Percentiles rank a stretch among this genome's conserved stretches.
These are phyloP conservation scores for Dallia pectoralis DNA, from an alignment of 2,797 vertebrate genomes.

Conservation along the genomic window DNA sequence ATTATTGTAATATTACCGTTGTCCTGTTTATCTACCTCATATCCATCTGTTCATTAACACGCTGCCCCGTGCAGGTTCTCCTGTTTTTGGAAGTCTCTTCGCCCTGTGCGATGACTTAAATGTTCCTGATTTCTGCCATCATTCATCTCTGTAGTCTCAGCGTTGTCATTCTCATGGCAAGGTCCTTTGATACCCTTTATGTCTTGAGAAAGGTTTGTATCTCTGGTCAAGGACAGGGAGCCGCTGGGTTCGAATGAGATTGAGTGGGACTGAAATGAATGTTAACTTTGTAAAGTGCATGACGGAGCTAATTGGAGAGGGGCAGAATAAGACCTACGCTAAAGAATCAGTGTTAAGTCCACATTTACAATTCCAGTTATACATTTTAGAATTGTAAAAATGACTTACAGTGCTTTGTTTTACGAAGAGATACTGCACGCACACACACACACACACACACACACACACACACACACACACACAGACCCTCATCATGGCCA, in stretches of 20 bases:
- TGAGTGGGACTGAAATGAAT: too few species aligned
- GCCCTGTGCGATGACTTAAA: background rate
- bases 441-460: background rate
- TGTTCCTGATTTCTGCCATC: background rate
- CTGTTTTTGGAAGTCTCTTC: background rate
- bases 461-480: background rate
- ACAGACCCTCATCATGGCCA: background rate
- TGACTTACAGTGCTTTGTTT: background rate
- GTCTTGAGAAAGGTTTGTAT: constrained; percentile 9
- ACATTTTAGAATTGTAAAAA: constrained; percentile 17
- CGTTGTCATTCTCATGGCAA: background rate
- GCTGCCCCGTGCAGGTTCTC: background rate
- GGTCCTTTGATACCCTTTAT: constrained; percentile 1
- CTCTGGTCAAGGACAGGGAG: constrained; percentile 8
- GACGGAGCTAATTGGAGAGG: background rate
- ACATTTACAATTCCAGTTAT: background rate
- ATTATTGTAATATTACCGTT: background rate
- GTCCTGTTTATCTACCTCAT: background rate
- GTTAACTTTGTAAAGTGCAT: background rate
- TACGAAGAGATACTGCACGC: background rate
- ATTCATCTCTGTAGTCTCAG: background rate
- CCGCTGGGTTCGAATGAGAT: background rate
- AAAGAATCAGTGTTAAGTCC: background rate
- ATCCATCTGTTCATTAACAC: background rate
- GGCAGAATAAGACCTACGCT: background rate